A percentile compares a stretch with the other conserved stretches of the same genome.
Conservation (phyloP, 2,888 invertebrate genomes). For the Standfussiana lucernea region DNA sequence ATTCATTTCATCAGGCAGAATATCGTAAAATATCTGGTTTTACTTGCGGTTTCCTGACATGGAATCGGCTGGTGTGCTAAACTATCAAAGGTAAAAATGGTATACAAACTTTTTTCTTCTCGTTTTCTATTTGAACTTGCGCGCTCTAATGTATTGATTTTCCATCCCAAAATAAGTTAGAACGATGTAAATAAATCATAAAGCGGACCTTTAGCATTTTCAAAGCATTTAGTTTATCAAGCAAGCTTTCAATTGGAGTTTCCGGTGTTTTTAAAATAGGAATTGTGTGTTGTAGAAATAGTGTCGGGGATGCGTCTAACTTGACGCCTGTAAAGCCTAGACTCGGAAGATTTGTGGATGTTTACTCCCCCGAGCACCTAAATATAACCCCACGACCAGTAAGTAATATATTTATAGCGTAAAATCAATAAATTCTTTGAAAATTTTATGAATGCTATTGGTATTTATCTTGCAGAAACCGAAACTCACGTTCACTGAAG, state of each 20-base stretch:
- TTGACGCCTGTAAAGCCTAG: slow-evolving; percentile 84
- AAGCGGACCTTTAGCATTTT: slow-evolving; percentile 79
- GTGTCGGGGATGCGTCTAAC: slow-evolving; percentile 74
- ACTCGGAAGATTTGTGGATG: slow-evolving; percentile 85
- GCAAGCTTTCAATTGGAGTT: slow-evolving; percentile 44
- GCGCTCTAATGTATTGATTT: slow-evolving; percentile 90
- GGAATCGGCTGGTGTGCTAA: slow-evolving; percentile 74
- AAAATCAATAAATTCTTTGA: slow-evolving; percentile 22
- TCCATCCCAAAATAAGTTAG: slow-evolving; percentile 87
- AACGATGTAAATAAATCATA: slow-evolving; percentile 90
- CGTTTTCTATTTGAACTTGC: slow-evolving; percentile 82
- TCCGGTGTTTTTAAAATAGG: slow-evolving; percentile 56
- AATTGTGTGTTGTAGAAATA: slow-evolving; percentile 72
- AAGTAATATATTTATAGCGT: slow-evolving; percentile 70
- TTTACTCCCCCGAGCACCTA: slow-evolving; percentile 88
- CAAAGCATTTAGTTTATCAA: slow-evolving; percentile 70
- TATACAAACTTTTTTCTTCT: slow-evolving; percentile 53
- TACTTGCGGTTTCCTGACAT: slow-evolving; percentile 63
- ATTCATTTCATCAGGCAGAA: slow-evolving; percentile 26
- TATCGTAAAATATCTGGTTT: slow-evolving; percentile 19
- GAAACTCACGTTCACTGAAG: slow-evolving; percentile 71
- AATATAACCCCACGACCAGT: slow-evolving; percentile 87
- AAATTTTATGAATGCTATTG: slow-evolving; percentile 21
- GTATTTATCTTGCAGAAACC: slow-evolving; percentile 75
- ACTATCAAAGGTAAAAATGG: slow-evolving; percentile 77